phyloP scores from a whole-genome alignment of 2,797 vertebrate species.

The Pipistrellus kuhlii region DNA sequence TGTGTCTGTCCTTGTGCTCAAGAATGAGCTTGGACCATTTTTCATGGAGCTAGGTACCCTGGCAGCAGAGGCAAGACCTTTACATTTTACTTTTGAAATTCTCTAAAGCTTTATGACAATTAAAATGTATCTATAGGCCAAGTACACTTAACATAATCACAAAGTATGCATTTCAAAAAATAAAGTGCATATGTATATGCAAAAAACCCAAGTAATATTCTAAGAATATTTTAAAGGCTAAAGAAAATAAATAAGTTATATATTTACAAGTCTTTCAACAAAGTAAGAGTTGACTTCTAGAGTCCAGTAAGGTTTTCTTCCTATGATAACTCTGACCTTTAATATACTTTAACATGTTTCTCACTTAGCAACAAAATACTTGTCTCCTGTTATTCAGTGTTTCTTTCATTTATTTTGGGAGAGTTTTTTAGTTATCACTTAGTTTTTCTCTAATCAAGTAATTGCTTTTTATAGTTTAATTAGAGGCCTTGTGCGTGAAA shows the following conservation, averaged over 20 bases:
- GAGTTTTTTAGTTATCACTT: background rate
- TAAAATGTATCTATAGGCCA: background rate
- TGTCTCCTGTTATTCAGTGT: background rate
- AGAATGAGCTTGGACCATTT: background rate
- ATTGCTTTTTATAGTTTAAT: background rate
- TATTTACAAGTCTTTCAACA: background rate
- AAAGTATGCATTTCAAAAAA: background rate
- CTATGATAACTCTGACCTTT: background rate
- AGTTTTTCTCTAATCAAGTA: background rate
- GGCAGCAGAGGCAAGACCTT: background rate
- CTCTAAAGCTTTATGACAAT: background rate
- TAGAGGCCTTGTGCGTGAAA: no score
- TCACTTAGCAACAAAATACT: background rate
- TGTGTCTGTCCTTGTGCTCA: accelerated
- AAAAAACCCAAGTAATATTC: background rate
- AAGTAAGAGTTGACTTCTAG: background rate
- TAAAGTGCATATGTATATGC: background rate
- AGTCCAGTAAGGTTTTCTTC: background rate
- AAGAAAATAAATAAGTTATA: background rate
- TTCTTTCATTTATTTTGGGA: background rate
- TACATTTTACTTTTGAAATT: background rate
- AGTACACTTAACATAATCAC: background rate
- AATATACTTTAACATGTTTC: background rate
- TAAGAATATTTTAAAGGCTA: background rate
- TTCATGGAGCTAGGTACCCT: background rate